These are phyloP conservation scores for Andrena dorsata DNA, from an alignment of 2,888 invertebrate genomes.

Conservation along the genomic window DNA sequence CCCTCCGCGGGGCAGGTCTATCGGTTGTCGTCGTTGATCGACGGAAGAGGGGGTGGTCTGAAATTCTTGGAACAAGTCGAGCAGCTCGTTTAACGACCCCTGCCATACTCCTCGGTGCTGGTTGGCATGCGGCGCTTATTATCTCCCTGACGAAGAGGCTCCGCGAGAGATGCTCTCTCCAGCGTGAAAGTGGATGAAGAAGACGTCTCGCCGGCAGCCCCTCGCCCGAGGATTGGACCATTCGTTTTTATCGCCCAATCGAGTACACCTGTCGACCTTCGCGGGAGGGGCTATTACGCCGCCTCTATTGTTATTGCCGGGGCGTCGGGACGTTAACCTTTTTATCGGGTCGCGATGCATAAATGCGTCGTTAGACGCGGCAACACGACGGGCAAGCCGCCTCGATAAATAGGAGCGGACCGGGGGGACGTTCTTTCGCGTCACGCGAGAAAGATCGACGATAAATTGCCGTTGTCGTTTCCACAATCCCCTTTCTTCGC, in stretches of 20 bases:
- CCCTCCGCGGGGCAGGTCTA: not conserved
- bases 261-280: slow-evolving; percentile 54
- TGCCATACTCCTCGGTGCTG: slow-evolving; percentile 54
- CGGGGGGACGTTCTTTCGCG: not conserved
- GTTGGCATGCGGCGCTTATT: slow-evolving; percentile 67
- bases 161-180: slow-evolving; percentile 15
- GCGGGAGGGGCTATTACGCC: not conserved
- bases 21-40: not conserved
- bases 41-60: slow-evolving; percentile 13
- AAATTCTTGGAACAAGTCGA: slow-evolving; percentile 59
- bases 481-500: not conserved
- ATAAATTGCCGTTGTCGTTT: slow-evolving; percentile 1
- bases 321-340: slow-evolving; percentile 27
- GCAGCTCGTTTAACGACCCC: slow-evolving; percentile 66
- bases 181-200: slow-evolving; percentile 48
- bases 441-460: not conserved
- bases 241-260: slow-evolving; percentile 68
- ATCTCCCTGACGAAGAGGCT: slow-evolving; percentile 53
- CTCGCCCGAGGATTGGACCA: slow-evolving; percentile 49
- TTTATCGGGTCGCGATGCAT: slow-evolving; percentile 26
- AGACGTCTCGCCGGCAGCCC: slow-evolving; percentile 32
- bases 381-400: not conserved
- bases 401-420: slow-evolving; percentile 2
- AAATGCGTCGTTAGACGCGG: slow-evolving; percentile 35
- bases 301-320: slow-evolving; percentile 19